Evolutionary conservation across 2,888 invertebrate genomes (phyloP).

Genomic region (Pachycephus smyrnensis): DNA sequence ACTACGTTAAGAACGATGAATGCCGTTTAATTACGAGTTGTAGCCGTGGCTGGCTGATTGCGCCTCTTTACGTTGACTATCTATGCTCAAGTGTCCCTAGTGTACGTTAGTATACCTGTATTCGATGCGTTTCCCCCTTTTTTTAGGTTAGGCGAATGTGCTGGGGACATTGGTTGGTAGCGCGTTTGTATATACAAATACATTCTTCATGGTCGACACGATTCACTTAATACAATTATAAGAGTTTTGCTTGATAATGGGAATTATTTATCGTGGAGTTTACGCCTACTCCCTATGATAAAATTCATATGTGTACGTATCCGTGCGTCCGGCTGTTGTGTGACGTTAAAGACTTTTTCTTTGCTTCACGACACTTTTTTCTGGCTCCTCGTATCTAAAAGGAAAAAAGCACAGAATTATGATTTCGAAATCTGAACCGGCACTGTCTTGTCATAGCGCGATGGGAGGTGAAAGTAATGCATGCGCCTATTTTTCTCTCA

Average conservation of each 20-base stretch:
- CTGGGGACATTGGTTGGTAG: background rate
- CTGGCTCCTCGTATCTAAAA: background rate
- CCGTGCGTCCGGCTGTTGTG: background rate
- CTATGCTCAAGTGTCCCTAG: background rate
- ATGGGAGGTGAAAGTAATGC: background rate
- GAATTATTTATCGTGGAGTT: background rate
- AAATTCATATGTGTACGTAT: background rate
- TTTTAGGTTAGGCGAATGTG: background rate
- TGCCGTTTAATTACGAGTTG: slow-evolving; percentile 6
- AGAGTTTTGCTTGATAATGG: background rate
- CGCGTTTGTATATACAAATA: background rate
- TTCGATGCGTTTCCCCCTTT: background rate
- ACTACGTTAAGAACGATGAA: background rate
- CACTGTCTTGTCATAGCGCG: background rate
- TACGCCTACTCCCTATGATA: background rate
- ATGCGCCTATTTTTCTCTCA: background rate
- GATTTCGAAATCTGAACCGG: background rate
- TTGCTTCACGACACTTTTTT: background rate
- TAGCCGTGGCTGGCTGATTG: slow-evolving; percentile 1
- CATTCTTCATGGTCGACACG: background rate
- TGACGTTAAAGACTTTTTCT: background rate
- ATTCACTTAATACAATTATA: background rate
- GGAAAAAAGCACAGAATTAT: background rate
- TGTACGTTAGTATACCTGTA: background rate
- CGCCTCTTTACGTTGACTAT: background rate